Conservation (phyloP, 1,140 invertebrate species). For the Hycleus cichorii region DNA sequence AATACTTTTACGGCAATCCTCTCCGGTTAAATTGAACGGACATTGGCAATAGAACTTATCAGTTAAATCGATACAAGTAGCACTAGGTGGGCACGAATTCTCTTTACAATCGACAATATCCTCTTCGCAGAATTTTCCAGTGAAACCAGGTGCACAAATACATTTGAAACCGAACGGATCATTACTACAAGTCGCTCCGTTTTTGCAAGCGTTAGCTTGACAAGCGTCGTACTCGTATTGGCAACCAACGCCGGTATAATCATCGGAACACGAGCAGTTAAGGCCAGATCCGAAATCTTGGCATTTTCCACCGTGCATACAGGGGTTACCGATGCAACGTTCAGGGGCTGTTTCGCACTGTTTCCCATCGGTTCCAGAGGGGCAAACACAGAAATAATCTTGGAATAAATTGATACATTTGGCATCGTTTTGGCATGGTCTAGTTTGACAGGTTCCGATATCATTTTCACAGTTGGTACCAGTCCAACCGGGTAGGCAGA, state of each 20-base stretch:
- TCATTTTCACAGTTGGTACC: slow-evolving; percentile 81
- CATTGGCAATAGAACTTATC: slow-evolving; percentile 92
- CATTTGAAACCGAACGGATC: slow-evolving; percentile 79
- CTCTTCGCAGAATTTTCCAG: slow-evolving; percentile 83
- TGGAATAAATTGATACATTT: slow-evolving; percentile 88
- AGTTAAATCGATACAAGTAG: slow-evolving; percentile 88
- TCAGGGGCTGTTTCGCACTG: slow-evolving; percentile 92
- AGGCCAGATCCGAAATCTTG: slow-evolving; percentile 91
- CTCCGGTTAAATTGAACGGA: slow-evolving; percentile 92
- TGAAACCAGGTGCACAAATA: slow-evolving; percentile 75
- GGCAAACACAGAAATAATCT: slow-evolving; percentile 96
- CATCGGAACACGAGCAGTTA: slow-evolving; percentile 84
- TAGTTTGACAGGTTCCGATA: slow-evolving; percentile 75
- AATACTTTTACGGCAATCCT: slow-evolving; percentile 89
- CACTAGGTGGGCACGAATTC: slow-evolving; percentile 88
- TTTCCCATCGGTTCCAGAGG: slow-evolving; percentile 88
- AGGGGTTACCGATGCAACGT: slow-evolving; percentile 90
- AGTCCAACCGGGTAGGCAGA: slow-evolving; percentile 81
- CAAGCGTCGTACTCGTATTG: slow-evolving; percentile 92
- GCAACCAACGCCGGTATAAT: slow-evolving; percentile 80
- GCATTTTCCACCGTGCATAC: slow-evolving; percentile 90
- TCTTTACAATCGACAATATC: slow-evolving; percentile 90
- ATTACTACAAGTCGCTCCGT: slow-evolving; percentile 85
- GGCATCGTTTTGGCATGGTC: slow-evolving; percentile 88
- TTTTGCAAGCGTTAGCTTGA: slow-evolving; percentile 78